Conservation (phyloP, 2,113 vertebrate genomes). For the Cyrtonyx montezumae region DNA sequence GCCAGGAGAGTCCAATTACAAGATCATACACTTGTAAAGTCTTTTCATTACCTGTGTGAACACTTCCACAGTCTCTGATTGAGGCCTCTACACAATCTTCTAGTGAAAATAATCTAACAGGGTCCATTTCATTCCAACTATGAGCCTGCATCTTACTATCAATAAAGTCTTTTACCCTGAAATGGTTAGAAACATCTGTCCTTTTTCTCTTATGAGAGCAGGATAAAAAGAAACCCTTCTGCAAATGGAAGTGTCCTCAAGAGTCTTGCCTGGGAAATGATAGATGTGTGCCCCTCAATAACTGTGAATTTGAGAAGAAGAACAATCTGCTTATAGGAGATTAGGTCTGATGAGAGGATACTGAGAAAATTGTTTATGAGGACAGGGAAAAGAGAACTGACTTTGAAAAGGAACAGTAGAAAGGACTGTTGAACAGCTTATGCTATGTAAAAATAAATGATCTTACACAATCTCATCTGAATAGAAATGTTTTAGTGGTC, state of each 20-base stretch:
- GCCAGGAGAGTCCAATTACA: not conserved
- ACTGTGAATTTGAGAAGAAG: not conserved
- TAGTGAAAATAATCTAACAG: not conserved
- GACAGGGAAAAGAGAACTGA: not conserved
- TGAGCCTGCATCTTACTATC: not conserved
- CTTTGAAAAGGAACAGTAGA: not conserved
- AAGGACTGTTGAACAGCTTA: not conserved
- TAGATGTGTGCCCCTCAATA: not conserved
- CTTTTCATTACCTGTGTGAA: not conserved
- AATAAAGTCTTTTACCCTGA: not conserved
- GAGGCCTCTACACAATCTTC: not conserved
- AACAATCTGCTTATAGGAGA: not conserved
- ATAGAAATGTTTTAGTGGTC: not conserved
- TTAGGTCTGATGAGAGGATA: not conserved
- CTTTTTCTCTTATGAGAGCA: not conserved
- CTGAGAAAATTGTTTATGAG: not conserved
- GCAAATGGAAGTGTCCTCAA: not conserved
- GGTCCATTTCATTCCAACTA: not conserved
- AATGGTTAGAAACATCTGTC: not conserved
- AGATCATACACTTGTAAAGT: not conserved
- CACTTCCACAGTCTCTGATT: accelerated
- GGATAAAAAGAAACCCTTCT: not conserved
- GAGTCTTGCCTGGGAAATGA: not conserved
- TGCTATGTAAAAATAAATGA: not conserved
- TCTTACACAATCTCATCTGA: not conserved